A percentile compares a stretch with the other conserved stretches of the same genome.
These are phyloP conservation scores for Apodemia duryi DNA, from an alignment of 2,888 invertebrate species.

Conservation along the genomic window DNA sequence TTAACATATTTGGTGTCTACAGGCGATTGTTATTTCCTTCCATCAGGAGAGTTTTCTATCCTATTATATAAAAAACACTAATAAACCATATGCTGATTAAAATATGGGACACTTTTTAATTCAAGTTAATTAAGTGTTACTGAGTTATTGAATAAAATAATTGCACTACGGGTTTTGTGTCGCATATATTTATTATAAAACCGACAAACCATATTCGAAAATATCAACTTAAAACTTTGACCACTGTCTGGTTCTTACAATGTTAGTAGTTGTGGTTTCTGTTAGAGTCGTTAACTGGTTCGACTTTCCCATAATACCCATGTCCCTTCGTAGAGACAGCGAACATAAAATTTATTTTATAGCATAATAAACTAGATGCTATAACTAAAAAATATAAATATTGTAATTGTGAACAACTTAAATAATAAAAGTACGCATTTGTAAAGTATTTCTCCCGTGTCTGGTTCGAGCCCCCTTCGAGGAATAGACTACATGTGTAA, in stretches of 20 bases:
- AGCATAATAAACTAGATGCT: neutral
- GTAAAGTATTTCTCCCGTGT: neutral
- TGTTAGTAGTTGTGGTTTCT: neutral
- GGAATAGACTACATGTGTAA: too few species aligned
- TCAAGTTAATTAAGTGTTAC: too few species aligned
- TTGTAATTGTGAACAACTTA: neutral
- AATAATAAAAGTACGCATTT: neutral
- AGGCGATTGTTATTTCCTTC: too few species aligned
- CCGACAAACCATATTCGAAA: neutral
- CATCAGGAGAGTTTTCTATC: too few species aligned
- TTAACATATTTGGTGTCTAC: too few species aligned
- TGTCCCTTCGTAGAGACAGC: neutral
- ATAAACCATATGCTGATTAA: too few species aligned
- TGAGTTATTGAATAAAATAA: too few species aligned
- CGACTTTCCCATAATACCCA: neutral
- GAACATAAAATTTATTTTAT: neutral
- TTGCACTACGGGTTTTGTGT: too few species aligned
- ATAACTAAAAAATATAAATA: neutral
- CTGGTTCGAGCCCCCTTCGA: too few species aligned
- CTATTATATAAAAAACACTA: too few species aligned
- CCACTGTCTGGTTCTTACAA: neutral
- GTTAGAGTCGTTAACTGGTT: conserved; percentile 5
- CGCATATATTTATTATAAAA: neutral
- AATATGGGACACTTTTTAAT: too few species aligned
- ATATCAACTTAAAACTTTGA: neutral